These are phyloP conservation scores for Alouatta palliata DNA, from an alignment of 2,113 vertebrate genomes.

Conservation along the genomic window DNA sequence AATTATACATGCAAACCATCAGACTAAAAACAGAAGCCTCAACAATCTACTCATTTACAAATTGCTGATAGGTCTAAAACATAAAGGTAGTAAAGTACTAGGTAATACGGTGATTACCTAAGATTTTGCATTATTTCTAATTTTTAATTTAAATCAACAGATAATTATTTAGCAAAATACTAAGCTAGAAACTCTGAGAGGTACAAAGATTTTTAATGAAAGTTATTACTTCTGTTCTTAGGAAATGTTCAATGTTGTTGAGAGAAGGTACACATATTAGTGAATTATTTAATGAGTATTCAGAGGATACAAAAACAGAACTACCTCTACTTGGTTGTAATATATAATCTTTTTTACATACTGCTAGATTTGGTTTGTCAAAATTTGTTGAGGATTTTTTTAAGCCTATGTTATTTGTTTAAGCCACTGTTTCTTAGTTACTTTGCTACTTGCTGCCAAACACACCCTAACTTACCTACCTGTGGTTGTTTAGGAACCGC, in stretches of 20 bases:
- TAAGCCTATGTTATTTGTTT: background rate
- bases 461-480: background rate
- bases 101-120: background rate
- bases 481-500: background rate
- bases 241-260: background rate
- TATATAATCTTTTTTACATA: background rate
- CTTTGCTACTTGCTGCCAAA: conserved; percentile 27
- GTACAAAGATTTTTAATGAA: background rate
- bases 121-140: conserved; percentile 21
- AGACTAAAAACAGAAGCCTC: conserved; percentile 38
- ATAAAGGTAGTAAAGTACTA: background rate
- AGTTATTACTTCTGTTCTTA: background rate
- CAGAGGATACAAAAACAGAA: conserved; percentile 9
- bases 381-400: conserved; percentile 15
- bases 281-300: background rate
- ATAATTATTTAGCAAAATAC: conserved; percentile 25
- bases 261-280: background rate
- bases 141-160: background rate
- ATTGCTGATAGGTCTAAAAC: conserved; percentile 9
- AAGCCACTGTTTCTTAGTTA: background rate
- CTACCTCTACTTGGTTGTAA: background rate
- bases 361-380: conserved; percentile 8
- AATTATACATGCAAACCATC: conserved; percentile 58
- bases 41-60: conserved; percentile 52
- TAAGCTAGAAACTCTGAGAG: conserved; percentile 6